phyloP scores from a whole-genome alignment of 2,113 vertebrate species.

The Murina feae region DNA sequence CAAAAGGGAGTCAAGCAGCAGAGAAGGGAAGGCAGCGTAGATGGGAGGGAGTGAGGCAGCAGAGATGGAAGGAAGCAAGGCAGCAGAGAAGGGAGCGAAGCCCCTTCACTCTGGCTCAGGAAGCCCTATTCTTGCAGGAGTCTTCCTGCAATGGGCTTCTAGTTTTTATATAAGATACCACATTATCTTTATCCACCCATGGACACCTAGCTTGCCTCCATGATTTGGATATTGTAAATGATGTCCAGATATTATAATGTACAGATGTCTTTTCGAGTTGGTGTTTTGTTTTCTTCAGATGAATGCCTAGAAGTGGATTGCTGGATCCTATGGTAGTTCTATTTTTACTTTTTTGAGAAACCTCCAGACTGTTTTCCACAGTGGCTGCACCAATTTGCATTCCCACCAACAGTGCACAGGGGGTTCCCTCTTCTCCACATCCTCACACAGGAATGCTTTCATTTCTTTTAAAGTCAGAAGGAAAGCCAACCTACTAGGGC shows the following conservation, averaged over 20 bases:
- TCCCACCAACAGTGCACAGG: too few relatives aligned
- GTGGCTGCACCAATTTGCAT: neutral
- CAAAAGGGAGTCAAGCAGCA: too few relatives aligned
- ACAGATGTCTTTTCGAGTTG: neutral
- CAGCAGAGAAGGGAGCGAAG: too few relatives aligned
- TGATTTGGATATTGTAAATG: neutral
- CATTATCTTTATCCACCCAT: neutral
- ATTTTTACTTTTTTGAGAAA: neutral
- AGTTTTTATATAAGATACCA: fast-evolving
- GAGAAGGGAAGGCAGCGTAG: too few relatives aligned
- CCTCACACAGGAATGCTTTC: neutral
- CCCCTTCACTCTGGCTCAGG: too few relatives aligned
- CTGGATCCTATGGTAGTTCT: neutral
- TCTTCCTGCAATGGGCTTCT: too few relatives aligned
- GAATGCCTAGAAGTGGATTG: neutral
- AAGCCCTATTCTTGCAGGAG: too few relatives aligned
- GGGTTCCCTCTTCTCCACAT: neutral
- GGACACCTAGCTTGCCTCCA: too few relatives aligned
- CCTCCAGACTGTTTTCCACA: neutral
- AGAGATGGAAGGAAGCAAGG: too few relatives aligned
- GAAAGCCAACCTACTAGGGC: neutral
- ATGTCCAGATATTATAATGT: too few relatives aligned
- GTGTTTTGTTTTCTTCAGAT: neutral
- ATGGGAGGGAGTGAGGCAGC: too few relatives aligned
- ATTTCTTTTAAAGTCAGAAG: neutral